These are phyloP conservation scores for Rynchops niger DNA, from an alignment of 2,113 vertebrate species.

Conservation along the genomic window DNA sequence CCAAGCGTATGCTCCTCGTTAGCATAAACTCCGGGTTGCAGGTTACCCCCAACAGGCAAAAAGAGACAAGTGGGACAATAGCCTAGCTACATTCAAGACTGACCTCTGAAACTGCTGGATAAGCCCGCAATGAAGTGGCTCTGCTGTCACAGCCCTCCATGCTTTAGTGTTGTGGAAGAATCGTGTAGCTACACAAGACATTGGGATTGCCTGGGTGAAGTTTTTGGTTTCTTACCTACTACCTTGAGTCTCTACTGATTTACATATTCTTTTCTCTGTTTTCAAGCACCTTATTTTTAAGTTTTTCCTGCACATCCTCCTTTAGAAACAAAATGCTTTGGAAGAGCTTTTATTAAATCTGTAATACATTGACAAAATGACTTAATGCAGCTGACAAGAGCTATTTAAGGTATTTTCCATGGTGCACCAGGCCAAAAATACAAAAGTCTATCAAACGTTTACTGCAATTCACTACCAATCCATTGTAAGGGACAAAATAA, in stretches of 20 bases:
- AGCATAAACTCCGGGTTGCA: neutral
- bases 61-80: neutral
- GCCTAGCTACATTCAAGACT: neutral
- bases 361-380: constrained; percentile 68
- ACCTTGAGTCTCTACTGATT: neutral
- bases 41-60: neutral
- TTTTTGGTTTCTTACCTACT: neutral
- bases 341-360: constrained; percentile 66
- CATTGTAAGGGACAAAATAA: constrained; percentile 60
- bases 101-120: neutral
- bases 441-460: constrained; percentile 36
- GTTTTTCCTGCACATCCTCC: constrained; percentile 18
- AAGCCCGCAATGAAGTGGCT: neutral
- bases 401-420: constrained; percentile 47
- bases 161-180: neutral
- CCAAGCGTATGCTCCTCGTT: neutral
- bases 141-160: neutral
- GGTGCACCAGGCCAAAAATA: constrained; percentile 37
- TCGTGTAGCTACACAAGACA: neutral
- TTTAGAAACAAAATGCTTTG: constrained; percentile 61
- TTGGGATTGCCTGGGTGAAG: neutral
- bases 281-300: constrained; percentile 33
- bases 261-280: neutral
- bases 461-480: constrained; percentile 56
- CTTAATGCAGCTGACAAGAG: constrained; percentile 61